Conservation (phyloP, 2,113 vertebrate genomes). For the Pterocles burchelli region DNA sequence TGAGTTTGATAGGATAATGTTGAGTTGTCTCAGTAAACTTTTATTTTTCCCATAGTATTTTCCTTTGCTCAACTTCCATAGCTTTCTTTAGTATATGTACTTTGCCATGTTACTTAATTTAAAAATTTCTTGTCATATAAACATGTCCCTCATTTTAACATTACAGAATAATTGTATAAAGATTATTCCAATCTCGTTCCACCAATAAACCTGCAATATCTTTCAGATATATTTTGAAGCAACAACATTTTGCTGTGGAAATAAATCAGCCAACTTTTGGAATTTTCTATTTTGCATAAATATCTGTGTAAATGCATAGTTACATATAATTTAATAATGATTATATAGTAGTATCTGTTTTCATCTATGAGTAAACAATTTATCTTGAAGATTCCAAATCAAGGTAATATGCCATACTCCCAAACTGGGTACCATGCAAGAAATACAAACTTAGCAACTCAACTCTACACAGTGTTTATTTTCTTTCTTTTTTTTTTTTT, state of each 20-base stretch:
- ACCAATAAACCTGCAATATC: neutral
- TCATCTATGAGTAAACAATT: constrained; percentile 10
- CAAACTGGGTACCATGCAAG: constrained; percentile 11
- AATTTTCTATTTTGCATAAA: neutral
- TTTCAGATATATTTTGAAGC: neutral
- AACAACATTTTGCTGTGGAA: neutral
- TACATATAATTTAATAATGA: neutral
- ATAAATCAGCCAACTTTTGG: neutral
- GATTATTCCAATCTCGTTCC: neutral
- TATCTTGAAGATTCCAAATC: constrained; percentile 1
- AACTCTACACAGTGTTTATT: constrained; percentile 77
- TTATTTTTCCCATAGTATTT: neutral
- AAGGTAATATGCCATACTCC: neutral
- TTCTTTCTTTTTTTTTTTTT: constrained; percentile 11
- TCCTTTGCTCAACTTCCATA: neutral
- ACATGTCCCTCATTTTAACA: neutral
- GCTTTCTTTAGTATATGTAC: neutral
- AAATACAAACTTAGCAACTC: constrained; percentile 50
- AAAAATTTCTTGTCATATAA: neutral
- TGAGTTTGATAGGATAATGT: neutral
- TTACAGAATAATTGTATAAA: neutral
- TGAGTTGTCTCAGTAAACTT: neutral
- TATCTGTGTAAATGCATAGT: neutral
- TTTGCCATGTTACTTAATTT: neutral
- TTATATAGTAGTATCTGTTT: constrained; percentile 16